Conservation (phyloP, 2,113 vertebrate genomes). For the Carassius carassius region DNA sequence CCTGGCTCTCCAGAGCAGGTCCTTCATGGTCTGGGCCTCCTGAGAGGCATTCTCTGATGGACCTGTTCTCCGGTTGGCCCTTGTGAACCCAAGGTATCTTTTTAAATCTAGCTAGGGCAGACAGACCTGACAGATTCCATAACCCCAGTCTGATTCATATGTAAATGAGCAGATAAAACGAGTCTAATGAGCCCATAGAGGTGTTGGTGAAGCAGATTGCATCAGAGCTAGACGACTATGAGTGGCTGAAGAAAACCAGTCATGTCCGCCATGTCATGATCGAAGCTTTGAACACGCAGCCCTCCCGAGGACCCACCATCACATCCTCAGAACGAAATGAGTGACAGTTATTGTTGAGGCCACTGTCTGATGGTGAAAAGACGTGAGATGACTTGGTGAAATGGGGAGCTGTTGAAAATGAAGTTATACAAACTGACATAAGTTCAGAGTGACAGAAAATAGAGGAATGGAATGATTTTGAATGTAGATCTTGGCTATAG, state of each 20-base stretch:
- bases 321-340: slow-evolving; percentile 29
- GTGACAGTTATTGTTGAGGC: slow-evolving; percentile 25
- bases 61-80: slow-evolving; percentile 7
- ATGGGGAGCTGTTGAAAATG: neutral
- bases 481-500: neutral
- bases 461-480: neutral
- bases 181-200: slow-evolving; percentile 62
- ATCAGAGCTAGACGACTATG: neutral
- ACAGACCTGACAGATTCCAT: neutral
- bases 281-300: slow-evolving; percentile 21
- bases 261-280: slow-evolving; percentile 23
- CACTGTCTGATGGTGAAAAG: neutral
- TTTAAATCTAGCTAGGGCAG: slow-evolving; percentile 26
- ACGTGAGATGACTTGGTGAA: neutral
- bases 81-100: neutral
- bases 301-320: slow-evolving; percentile 20
- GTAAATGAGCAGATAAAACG: slow-evolving; percentile 61
- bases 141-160: slow-evolving; percentile 58
- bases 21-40: neutral
- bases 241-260: slow-evolving; percentile 28
- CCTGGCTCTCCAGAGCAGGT: neutral
- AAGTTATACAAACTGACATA: neutral
- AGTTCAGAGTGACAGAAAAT: slow-evolving; percentile 26
- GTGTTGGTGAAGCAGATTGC: slow-evolving; percentile 39
- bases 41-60: slow-evolving; percentile 4